Base-by-base conservation (phyloP, 1,140 invertebrate species). In the Pseudomyrmex flavicornis region DNA sequence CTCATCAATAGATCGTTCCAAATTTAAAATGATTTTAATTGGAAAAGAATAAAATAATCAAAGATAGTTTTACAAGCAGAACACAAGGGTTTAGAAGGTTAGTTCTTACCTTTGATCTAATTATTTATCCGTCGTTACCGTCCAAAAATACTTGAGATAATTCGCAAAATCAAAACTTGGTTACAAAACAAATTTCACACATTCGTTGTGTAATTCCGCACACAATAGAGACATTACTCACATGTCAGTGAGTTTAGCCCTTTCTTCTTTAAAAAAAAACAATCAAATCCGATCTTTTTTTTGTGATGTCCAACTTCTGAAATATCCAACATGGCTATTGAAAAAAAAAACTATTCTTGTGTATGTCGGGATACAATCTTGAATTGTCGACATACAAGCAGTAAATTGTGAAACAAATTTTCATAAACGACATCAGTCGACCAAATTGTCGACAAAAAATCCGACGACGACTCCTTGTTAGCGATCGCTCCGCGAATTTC, bases 401-500 rank as follows among this genome's bases (percentile, higher is more conserved):
- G 2, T 26, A 26, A 26, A 26, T 50, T 50, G 15, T 10, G 12
- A 65, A 46, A 26, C 26, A 17, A 46, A 9, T 66, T 17, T 66
- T 2, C 17, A 46, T 0, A 17, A 1, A 3, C 4, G 17, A 69
- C 13, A 35, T 54, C 8, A 0, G 22, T 22, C 3, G 3, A 54
- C 7, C 9, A n/a, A 12, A 52, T 50, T 26, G 50, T 12, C 50
- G 4, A 48, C 52, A 5, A 35, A 44, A 44, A 5, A 59, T 68
- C 12, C 12, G 8, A 63, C 22, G 22, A 56, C 17, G 2, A 17
- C 46, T 4, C 56, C 65, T 70, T 54, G 8, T 59, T 17, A 17
- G 52, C 35, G 74, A 77, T 77, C 50, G 26, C 74, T 54, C 48
- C n/a, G 44, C 52, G 15, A 59, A 10, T 66, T 44, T 79, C 4